Base-by-base conservation (phyloP, 2,113 vertebrate genomes). In the Haemorhous mexicanus region DNA sequence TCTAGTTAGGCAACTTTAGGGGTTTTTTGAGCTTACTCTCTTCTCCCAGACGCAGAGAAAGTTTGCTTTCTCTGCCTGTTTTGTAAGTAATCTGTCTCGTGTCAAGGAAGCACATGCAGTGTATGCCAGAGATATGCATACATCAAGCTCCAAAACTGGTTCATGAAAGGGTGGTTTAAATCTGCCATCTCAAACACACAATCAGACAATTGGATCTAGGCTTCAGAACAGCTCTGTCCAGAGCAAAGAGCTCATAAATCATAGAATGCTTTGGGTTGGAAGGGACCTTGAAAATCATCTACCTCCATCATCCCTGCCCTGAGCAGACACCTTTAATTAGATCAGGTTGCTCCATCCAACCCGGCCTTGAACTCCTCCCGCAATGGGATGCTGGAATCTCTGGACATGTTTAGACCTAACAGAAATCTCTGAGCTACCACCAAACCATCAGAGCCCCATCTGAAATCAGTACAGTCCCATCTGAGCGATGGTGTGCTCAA, bases 351-450 rank as follows among this genome's bases (percentile, higher is more conserved):
- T 53, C 24, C 53, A 75, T 46, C 28, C 78, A 61, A 30, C 5
- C 23, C 26, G 39, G 33, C 53, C 61, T 39, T 52, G 46, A 68
- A 68, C 17, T 62, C 22, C 26, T 47, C 30, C 41, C 47, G 35
- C 6, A 26, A 62, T 49, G 15, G 26, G 15, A 69, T 9, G 26
- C 43, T 26, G 43, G n/a, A 43, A 43, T 43, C 19, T 62, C 16
- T 21, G 23, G 61, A 41, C 0, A 0, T n/a, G 18, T 53, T 82
- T 16, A 56, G n/a, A 85, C 30, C 30, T 28, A 74, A 47, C 11
- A 93, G 77, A 87, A 91, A 75, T 47, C 35, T 47, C 43, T 75
- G 52, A 76, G 49, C 43, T 64, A 70, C 52, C 41, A 75, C 15
- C 39, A 81, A 74, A n/a, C 28, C 16, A 55, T 32, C 6, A 56